Evolutionary conservation across 2,797 vertebrate species (phyloP), one percentile per base, ranked within the genome.

Genomic region (Phyllotis vaccarum): DNA sequence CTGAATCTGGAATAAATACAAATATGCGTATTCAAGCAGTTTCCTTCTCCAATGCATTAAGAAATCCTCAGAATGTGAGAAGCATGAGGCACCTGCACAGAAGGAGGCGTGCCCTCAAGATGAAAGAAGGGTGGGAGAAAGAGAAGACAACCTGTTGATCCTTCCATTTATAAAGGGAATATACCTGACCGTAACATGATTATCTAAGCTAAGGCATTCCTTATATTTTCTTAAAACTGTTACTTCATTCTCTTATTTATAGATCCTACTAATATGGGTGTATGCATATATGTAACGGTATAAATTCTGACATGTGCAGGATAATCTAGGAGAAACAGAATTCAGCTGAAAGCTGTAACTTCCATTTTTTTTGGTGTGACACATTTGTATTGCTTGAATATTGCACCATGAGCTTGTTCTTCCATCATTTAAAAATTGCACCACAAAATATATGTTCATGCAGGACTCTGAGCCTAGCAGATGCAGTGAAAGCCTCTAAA

Each of bases 371-470:
- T 76, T 89, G 0, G 49, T 12, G 83, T 82, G 68, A 68, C 56
- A 27, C 8, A 58, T 70, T 74, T 90, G 12, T 60, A 37, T 62
- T 86, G 11, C 49, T 64, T 93, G 86, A 96, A 40, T 91, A 79
- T 40, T 95, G 4, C 78, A 81, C 3, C 72, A 58, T 10, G 10
- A 62, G 58, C 12, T 14, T 40, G 29, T 46, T 52, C 27, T 91
- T 95, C 62, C 70, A 3, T 83, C 52, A 90, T 93, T 94, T 70
- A 76, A 64, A 75, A 96, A 83, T 91, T 58, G 17, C 3, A 60
- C 19, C 10, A 66, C 43, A 52, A 78, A 93, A 95, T 66, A 1
- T 86, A 79, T 76, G 37, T 85, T 88, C 56, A 74, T 54, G 2
- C 9, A 60, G 54, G 40, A 34, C 60, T 89, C 66, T 5, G 72